phyloP scores from a whole-genome alignment of 1,140 invertebrate species.

The Pogonognathellus flavescens region DNA sequence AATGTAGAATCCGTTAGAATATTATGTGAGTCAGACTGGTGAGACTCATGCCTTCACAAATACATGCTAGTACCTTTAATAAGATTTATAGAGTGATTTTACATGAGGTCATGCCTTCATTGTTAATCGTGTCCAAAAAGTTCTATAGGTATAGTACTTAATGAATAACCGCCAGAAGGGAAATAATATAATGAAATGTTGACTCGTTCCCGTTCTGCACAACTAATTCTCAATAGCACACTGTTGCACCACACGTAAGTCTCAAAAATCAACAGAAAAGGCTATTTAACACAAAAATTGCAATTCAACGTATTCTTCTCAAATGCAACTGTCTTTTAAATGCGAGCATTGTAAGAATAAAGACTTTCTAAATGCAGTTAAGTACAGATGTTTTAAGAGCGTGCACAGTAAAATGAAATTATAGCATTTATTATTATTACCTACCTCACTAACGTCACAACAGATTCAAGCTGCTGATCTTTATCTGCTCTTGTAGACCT shows the following conservation, averaged over 20 bases:
- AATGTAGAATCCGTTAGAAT: no score
- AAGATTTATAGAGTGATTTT: constrained; percentile 47
- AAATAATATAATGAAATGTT: neutral
- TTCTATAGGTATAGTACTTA: neutral
- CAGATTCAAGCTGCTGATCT: neutral
- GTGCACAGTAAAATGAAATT: no score
- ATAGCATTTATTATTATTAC: no score
- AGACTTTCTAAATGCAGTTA: constrained; percentile 1
- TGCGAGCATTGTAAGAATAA: neutral
- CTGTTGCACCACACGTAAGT: neutral
- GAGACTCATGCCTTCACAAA: neutral
- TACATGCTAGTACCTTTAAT: neutral
- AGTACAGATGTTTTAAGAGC: neutral
- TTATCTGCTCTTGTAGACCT: neutral
- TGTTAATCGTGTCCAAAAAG: constrained; percentile 30
- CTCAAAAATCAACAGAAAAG: neutral
- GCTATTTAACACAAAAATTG: constrained; percentile 27
- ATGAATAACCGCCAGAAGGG: neutral
- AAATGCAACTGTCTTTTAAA: constrained; percentile 4
- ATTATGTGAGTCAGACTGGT: no score
- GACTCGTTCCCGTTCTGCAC: constrained; percentile 9
- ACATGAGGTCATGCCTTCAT: constrained; percentile 24
- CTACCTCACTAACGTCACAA: neutral
- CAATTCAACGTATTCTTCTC: neutral
- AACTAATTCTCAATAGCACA: neutral